phyloP scores from a whole-genome alignment of 2,797 vertebrate genomes.

The Hydrophis major region DNA sequence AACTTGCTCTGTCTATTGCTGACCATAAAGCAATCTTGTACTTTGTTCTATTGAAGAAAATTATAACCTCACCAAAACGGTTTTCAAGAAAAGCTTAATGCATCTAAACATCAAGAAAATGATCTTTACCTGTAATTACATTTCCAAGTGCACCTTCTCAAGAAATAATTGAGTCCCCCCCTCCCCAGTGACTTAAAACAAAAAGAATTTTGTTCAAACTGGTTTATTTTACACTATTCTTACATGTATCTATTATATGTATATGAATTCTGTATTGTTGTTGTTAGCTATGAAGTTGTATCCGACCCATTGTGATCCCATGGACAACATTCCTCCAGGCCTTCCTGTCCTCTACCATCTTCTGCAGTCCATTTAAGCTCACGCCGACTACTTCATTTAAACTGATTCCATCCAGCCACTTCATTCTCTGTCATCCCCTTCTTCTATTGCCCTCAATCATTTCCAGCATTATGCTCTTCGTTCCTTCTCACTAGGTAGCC shows the following conservation, averaged over 20 bases:
- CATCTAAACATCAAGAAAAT: background rate
- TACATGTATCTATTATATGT: background rate
- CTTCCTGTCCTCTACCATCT: too few species aligned
- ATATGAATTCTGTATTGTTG: background rate
- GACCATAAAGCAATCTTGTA: background rate
- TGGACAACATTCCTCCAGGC: too few species aligned
- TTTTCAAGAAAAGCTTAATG: constrained; percentile 11
- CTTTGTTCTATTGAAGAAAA: constrained; percentile 1
- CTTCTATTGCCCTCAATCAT: too few species aligned
- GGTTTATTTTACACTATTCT: background rate
- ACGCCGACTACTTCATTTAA: too few species aligned
- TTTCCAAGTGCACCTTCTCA: background rate
- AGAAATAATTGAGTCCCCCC: background rate
- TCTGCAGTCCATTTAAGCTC: too few species aligned
- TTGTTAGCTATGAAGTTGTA: too few species aligned
- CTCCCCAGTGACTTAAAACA: background rate
- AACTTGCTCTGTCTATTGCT: background rate
- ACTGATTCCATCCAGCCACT: too few species aligned
- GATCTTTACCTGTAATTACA: background rate
- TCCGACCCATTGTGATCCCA: too few species aligned
- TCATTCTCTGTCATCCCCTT: too few species aligned
- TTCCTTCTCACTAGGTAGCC: too few species aligned
- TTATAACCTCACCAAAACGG: background rate
- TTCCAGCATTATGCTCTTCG: too few species aligned
- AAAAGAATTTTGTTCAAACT: background rate